These are phyloP conservation scores for Pluvianellus socialis DNA, from an alignment of 2,113 vertebrate genomes.

Conservation along the genomic window DNA sequence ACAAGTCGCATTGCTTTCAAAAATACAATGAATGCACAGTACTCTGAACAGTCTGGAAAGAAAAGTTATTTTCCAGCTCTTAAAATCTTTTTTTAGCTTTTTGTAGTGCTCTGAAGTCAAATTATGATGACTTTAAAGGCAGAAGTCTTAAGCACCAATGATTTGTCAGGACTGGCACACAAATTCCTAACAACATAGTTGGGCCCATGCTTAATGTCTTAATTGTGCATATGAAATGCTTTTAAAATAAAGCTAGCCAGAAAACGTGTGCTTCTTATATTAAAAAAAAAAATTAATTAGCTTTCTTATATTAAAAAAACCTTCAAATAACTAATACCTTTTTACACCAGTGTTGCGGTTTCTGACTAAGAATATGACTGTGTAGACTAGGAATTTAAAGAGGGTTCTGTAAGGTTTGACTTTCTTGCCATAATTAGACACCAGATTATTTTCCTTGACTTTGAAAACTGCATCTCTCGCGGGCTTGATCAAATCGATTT, in stretches of 20 bases:
- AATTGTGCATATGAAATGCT: neutral
- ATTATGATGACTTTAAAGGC: conserved; percentile 46
- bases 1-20: conserved; percentile 19
- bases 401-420: neutral
- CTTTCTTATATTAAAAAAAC: neutral
- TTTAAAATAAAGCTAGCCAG: neutral
- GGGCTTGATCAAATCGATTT: neutral
- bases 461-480: neutral
- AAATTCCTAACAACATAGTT: neutral
- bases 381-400: neutral
- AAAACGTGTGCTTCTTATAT: neutral
- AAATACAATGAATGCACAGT: conserved; percentile 59
- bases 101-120: conserved; percentile 9
- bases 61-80: conserved; percentile 43
- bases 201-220: neutral
- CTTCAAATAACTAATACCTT: neutral
- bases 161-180: conserved; percentile 9
- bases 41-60: conserved; percentile 42
- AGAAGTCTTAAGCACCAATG: neutral
- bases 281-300: neutral
- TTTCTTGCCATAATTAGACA: neutral
- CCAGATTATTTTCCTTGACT: neutral
- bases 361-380: neutral
- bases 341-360: neutral
- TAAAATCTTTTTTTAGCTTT: conserved; percentile 55